Percentiles rank a stretch among this genome's conserved stretches.
Conservation (phyloP, 2,888 invertebrate genomes). For the Cryptocheilus praepositus region DNA sequence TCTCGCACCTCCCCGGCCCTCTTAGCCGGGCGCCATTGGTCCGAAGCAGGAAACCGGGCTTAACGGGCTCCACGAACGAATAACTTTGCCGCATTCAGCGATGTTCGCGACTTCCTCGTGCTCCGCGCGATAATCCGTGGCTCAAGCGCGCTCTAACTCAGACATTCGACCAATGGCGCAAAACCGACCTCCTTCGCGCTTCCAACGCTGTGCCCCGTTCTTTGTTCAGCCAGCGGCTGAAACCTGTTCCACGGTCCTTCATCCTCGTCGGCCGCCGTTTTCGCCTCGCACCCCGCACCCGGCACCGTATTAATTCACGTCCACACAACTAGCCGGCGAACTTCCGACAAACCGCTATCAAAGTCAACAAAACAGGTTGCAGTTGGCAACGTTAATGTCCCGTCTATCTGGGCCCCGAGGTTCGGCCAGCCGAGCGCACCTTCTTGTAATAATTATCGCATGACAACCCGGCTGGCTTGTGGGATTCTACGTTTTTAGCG, state of each 20-base stretch:
- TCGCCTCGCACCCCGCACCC: slow-evolving; percentile 3
- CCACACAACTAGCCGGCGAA: slow-evolving; percentile 20
- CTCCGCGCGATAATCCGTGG: slow-evolving; percentile 34
- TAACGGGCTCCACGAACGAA: slow-evolving; percentile 33
- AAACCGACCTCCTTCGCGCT: slow-evolving; percentile 26
- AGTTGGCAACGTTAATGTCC: slow-evolving; percentile 42
- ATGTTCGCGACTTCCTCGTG: slow-evolving; percentile 34
- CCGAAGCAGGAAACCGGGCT: slow-evolving; percentile 19
- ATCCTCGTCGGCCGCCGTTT: slow-evolving; percentile 6
- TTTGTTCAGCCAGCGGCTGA: not conserved
- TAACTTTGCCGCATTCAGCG: slow-evolving; percentile 34
- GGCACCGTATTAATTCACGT: slow-evolving; percentile 39
- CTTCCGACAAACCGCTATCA: slow-evolving; percentile 31
- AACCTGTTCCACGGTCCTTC: slow-evolving; percentile 1
- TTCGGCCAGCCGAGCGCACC: not conserved
- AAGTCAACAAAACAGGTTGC: slow-evolving; percentile 41
- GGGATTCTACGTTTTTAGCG: too few species aligned
- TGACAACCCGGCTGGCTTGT: not conserved
- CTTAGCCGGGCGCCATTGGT: not conserved
- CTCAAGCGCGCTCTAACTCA: slow-evolving; percentile 35
- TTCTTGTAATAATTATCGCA: slow-evolving; percentile 28
- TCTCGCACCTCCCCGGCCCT: not conserved
- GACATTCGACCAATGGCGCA: slow-evolving; percentile 23
- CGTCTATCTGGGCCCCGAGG: not conserved
- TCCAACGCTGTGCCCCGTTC: not conserved